These are phyloP conservation scores for Mystacornis crossleyi DNA, from an alignment of 2,113 vertebrate species.

Conservation along the genomic window DNA sequence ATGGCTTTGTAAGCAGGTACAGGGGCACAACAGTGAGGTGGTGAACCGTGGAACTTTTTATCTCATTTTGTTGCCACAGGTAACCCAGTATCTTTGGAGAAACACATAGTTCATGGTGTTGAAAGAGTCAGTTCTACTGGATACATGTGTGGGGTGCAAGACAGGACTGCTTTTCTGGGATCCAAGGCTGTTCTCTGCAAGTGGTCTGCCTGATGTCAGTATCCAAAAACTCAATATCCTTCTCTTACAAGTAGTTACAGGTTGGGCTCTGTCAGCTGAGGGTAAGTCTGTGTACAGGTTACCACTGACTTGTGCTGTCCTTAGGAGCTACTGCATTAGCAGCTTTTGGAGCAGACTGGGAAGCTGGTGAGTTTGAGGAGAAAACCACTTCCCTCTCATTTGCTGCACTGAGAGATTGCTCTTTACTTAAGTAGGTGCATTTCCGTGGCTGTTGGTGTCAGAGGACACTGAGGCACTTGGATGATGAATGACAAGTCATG, in stretches of 20 bases:
- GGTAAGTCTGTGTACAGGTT: background rate
- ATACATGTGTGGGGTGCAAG: background rate
- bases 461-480: background rate
- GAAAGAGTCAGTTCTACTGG: background rate
- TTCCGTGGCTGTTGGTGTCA: background rate
- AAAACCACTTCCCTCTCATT: background rate
- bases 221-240: background rate
- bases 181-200: background rate
- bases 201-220: background rate
- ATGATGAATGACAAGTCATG: background rate
- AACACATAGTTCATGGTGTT: background rate
- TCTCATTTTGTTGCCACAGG: background rate
- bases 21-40: background rate
- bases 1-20: rapidly evolving
- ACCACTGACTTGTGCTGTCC: rapidly evolving
- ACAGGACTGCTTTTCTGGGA: background rate
- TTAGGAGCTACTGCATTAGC: background rate
- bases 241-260: background rate
- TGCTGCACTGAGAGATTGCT: background rate
- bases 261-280: background rate
- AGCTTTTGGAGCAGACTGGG: background rate
- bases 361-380: background rate
- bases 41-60: background rate
- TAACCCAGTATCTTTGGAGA: background rate
- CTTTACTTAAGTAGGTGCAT: background rate